Evolutionary conservation across 2,113 vertebrate genomes (phyloP), one percentile per base, ranked within the genome.

Genomic region (Mystacornis crossleyi): DNA sequence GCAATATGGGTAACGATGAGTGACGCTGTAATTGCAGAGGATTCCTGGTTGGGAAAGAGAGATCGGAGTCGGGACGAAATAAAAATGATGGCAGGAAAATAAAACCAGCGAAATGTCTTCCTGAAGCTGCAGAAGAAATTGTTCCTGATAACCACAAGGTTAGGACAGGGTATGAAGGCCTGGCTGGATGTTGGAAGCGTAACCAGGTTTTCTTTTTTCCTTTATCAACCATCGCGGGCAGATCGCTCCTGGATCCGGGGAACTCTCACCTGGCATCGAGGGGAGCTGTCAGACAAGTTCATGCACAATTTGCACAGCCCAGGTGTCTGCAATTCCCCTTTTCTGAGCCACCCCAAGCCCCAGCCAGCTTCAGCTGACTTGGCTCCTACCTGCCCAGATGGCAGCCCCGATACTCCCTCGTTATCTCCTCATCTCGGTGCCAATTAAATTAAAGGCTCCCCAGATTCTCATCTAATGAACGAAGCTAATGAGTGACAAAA

Each of bases 311-410:
- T 47, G 74, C 81, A 81, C 48, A 74, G 91, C 67, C 97, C 98
- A 97, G 97, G 96, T 97, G 97, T 96, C 95, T 97, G 95, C 82
- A 90, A 29, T 57, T 97, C 74, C 88, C 94, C 8, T 24, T 62
- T 38, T 36, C 54, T 67, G 87, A 86, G 62, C 45, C 86, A 19
- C 81, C 90, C 91, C 23, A 58, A 87, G 67, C 51, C 69, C 69
- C 62, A 69, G 61, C 33, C 42, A 5, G 58, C 74, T 91, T 19
- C 74, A 43, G 48, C 83, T 81, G 82, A 17, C 53, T 58, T 6
- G 57, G 78, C 79, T 73, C 78, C 47, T 50, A 24, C 82, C 95
- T 96, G 77, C 73, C 8, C 87, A 95, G 92, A 78, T 95, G 92
- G 92, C 6, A 2, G 65, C 18, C 34, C 57, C 5, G 75, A 92